Base-by-base conservation (phyloP, 1,140 invertebrate genomes). In the Coboldia fuscipes region DNA sequence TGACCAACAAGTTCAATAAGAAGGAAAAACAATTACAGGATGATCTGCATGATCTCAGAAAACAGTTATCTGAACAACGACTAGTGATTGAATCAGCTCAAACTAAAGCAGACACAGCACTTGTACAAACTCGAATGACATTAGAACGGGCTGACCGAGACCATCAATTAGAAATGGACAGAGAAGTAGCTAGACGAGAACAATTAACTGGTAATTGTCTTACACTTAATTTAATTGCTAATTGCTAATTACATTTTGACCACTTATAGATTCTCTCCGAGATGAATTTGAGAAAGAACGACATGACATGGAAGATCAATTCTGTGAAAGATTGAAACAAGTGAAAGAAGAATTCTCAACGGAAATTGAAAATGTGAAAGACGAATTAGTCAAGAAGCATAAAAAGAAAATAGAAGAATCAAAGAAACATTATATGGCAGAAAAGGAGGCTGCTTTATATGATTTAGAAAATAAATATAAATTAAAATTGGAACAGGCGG, bases 301-400 rank as follows among this genome's bases (percentile, higher is more conserved):
- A 32, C 28, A 41, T 24, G 52, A 54, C 36, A 54, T 54, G 52
- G 51, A 55, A 31, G 47, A 49, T 34, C 46, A 46, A 27, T 55
- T 54, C 42, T 43, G 45, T 19, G 50, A 48, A 22, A 43, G 50
- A 13, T 42, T 55, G 24, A 40, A 42, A 18, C 48, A 54, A 39
- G 48, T 55, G 7, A 52, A 51, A 35, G 48, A 54, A n/a, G 50
- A 55, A 32, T 55, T 54, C 34, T 43, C 47, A 31, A 48, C 45
- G 10, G 52, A 55, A 35, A 34, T 55, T 35, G 48, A 47, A 32
- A 33, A 44, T 2, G 42, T 45, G 27, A 54, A 46, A 10, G 68
- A 73, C 44, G 61, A 66, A 41, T 45, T 73, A 37, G 48, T 57
- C 15, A 48, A 61, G 18, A 45, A 65, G 35, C 62, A 71, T 47